Evolutionary conservation across 2,888 invertebrate species (phyloP).

Genomic region (Strigamia crassipes): DNA sequence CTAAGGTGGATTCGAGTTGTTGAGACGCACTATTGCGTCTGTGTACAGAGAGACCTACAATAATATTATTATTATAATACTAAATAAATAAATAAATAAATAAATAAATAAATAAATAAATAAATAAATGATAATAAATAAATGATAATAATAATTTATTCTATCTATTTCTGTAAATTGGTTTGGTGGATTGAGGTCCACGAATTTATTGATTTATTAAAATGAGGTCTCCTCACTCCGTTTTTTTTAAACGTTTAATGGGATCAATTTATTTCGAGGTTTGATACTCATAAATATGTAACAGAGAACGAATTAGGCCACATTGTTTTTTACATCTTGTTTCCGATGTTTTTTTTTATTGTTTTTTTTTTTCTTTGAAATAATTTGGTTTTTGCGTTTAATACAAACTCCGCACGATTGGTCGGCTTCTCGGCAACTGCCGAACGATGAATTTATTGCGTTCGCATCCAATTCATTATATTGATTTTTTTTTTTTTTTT

Average conservation of each 20-base stretch:
- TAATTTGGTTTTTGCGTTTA: background rate
- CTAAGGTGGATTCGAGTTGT: background rate
- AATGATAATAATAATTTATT: slow-evolving; percentile 26
- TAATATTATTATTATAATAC: background rate
- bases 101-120: background rate
- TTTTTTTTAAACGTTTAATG: background rate
- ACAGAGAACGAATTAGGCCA: background rate
- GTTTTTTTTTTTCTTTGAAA: no score
- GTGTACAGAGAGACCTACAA: slow-evolving; percentile 20
- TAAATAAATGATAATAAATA: background rate
- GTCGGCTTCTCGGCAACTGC: background rate
- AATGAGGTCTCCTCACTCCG: slow-evolving; percentile 1
- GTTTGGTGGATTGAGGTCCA: background rate
- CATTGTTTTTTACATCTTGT: no score
- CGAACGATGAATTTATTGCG: background rate
- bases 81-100: background rate
- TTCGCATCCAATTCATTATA: background rate
- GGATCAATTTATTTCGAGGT: background rate
- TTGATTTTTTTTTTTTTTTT: background rate
- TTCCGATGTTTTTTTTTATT: no score
- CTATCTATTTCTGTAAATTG: slow-evolving; percentile 35
- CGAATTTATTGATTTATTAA: background rate
- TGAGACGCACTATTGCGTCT: slow-evolving; percentile 4
- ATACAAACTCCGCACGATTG: slow-evolving; percentile 27
- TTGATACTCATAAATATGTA: background rate